Percentiles rank a stretch among this genome's conserved stretches.
Evolutionary conservation across 2,113 vertebrate species (phyloP).

Genomic region (Cacatua alba): DNA sequence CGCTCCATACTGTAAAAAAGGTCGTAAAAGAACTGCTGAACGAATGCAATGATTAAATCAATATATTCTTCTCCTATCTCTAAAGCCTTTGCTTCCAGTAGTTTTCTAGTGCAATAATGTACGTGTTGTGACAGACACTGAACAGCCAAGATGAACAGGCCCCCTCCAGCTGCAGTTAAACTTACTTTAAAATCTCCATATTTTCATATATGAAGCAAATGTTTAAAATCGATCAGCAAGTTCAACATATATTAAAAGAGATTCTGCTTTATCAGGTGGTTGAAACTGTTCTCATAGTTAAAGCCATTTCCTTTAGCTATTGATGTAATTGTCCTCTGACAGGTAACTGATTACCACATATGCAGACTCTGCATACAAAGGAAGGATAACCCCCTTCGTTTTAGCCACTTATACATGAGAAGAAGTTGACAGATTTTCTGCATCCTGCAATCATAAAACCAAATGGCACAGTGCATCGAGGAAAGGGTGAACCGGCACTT

Average conservation of each 20-base stretch:
- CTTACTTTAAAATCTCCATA: slow-evolving; percentile 24
- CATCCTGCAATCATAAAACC: neutral
- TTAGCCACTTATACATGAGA: neutral
- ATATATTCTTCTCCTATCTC: slow-evolving; percentile 31
- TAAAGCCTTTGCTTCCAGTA: slow-evolving; percentile 31
- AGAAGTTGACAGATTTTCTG: neutral
- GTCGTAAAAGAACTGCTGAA: slow-evolving; percentile 4
- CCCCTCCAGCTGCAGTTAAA: slow-evolving; percentile 11
- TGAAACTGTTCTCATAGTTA: neutral
- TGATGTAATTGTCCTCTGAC: neutral
- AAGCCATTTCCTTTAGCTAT: neutral
- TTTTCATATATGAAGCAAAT: slow-evolving; percentile 24
- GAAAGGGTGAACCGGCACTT: neutral
- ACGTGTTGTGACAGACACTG: slow-evolving; percentile 28
- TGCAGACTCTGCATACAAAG: neutral
- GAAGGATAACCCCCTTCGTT: neutral
- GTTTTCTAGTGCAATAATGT: slow-evolving; percentile 48
- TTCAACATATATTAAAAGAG: slow-evolving; percentile 4
- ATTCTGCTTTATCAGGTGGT: neutral
- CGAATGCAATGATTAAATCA: slow-evolving; percentile 33
- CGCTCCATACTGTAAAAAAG: neutral
- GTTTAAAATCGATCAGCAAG: neutral
- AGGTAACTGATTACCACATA: neutral
- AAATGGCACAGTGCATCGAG: neutral
- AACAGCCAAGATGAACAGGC: slow-evolving; percentile 19